Evolutionary conservation across 1,140 invertebrate genomes (phyloP), one percentile per base, ranked within the genome.

Genomic region (Drosophila bocqueti): DNA sequence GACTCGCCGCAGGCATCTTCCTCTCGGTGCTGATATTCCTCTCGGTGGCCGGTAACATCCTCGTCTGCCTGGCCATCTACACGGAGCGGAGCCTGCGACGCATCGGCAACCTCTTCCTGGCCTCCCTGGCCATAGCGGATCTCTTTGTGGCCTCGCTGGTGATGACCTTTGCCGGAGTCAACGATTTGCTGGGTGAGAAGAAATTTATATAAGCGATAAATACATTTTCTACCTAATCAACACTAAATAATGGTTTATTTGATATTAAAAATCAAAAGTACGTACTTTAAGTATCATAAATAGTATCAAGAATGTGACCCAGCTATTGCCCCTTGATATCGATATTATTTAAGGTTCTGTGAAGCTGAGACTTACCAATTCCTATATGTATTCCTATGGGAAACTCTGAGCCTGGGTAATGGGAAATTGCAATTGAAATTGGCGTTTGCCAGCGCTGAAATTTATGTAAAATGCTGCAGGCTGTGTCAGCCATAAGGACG

Each of bases 51-150:
- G 98, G 98, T 21, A 99, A 99, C 93, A 96, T 99, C 34, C 94
- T 99, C 68, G 98, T 99, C 45, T 99, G 98, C 93, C 96, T 98
- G 62, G 98, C 98, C 43, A 98, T 99, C 78, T 98, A 98, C 93
- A 99, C 98, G 15, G 98, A 99, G 93, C 95, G 98, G 34, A 97
- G 97, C 16, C 94, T 99, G 60, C 95, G 98, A 85, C 95, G 97
- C 85, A 97, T 99, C 78, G 98, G 98, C 60, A 99, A 99, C 93
- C 95, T 99, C 69, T 99, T 99, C 94, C 95, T 99, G 81, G 98
- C 98, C 24, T 99, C 98, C 5, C 94, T 99, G 76, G 98, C 98
- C 26, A 97, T 99, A 68, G 98, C 98, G 50, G 98, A 99, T 93
- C 96, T 99, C 76, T 96, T 99, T 83, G 98, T 99, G 26, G 98